Conservation (phyloP, 1,140 invertebrate genomes). For the Metaphire vulgaris region DNA sequence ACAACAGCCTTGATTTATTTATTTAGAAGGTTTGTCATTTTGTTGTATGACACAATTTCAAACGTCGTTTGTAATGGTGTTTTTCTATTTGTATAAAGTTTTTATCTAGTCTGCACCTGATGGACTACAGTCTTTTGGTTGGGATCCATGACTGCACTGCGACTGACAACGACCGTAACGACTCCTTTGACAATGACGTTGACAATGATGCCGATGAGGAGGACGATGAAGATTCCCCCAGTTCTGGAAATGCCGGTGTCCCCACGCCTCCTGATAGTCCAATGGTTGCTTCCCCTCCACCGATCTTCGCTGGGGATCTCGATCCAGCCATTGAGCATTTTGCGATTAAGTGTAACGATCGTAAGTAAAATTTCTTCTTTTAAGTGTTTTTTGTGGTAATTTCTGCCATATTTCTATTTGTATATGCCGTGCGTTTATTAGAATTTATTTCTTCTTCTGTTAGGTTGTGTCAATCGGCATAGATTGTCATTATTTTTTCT, state of each 20-base stretch:
- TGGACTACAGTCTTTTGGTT: slow-evolving; percentile 95
- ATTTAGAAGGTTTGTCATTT: too few relatives aligned
- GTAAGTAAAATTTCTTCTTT: slow-evolving; percentile 37
- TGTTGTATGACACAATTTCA: too few relatives aligned
- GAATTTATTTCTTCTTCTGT: too few relatives aligned
- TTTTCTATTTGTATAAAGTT: too few relatives aligned
- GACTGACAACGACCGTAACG: slow-evolving; percentile 58
- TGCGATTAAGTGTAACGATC: slow-evolving; percentile 67
- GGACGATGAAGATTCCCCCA: slow-evolving; percentile 19
- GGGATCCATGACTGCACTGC: slow-evolving; percentile 83
- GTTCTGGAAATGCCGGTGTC: slow-evolving; percentile 35
- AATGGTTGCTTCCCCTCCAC: slow-evolving; percentile 35
- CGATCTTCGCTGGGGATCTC: slow-evolving; percentile 61
- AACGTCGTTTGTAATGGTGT: too few relatives aligned
- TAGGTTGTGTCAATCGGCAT: too few relatives aligned
- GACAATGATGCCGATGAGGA: slow-evolving; percentile 32
- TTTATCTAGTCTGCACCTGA: slow-evolving; percentile 84
- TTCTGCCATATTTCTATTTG: too few relatives aligned
- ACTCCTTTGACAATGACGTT: neutral
- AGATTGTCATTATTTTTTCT: too few relatives aligned
- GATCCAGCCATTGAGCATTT: slow-evolving; percentile 93
- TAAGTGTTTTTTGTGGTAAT: too few relatives aligned
- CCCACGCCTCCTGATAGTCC: slow-evolving; percentile 51
- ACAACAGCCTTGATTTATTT: too few relatives aligned
- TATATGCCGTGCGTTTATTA: too few relatives aligned